Percentiles rank a stretch among this genome's conserved stretches.
Evolutionary conservation across 1,140 invertebrate species (phyloP).

Genomic region (Teleogryllus occipitalis): DNA sequence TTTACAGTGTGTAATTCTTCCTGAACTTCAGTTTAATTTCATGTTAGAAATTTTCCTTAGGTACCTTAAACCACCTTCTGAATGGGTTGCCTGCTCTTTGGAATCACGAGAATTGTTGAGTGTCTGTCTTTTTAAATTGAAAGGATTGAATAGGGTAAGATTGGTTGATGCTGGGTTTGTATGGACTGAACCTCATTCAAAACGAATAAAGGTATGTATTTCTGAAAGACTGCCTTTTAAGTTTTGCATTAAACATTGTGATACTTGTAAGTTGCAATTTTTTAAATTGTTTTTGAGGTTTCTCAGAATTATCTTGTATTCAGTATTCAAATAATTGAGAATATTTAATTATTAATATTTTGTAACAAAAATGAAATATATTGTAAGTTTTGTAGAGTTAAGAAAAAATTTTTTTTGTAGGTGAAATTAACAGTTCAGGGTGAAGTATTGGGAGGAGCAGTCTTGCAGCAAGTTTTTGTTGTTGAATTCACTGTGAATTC

Average conservation of each 20-base stretch:
- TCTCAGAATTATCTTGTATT: background rate
- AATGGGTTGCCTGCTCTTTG: conserved; percentile 81
- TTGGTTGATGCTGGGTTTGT: conserved; percentile 93
- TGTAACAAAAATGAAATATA: background rate
- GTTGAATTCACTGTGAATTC: conserved; percentile 87
- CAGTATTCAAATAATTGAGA: background rate
- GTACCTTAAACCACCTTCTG: conserved; percentile 86
- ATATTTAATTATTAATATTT: background rate
- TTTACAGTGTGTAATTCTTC: background rate
- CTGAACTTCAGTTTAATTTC: background rate
- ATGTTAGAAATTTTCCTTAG: conserved; percentile 37
- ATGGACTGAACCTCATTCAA: conserved; percentile 99
- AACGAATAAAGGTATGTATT: conserved; percentile 76
- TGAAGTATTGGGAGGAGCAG: conserved; percentile 76
- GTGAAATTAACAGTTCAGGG: conserved; percentile 95
- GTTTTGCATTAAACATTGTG: no score
- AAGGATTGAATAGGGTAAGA: conserved; percentile 82
- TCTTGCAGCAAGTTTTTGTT: conserved; percentile 84
- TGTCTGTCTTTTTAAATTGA: conserved; percentile 89
- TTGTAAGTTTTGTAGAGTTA: background rate
- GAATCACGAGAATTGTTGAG: conserved; percentile 90
- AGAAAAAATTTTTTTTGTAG: conserved; percentile 36
- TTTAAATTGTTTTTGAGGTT: no score
- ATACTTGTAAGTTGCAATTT: no score
- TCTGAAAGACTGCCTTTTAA: no score